These are phyloP conservation scores for Ceratina japonica DNA, from an alignment of 1,140 invertebrate species.

Conservation along the genomic window DNA sequence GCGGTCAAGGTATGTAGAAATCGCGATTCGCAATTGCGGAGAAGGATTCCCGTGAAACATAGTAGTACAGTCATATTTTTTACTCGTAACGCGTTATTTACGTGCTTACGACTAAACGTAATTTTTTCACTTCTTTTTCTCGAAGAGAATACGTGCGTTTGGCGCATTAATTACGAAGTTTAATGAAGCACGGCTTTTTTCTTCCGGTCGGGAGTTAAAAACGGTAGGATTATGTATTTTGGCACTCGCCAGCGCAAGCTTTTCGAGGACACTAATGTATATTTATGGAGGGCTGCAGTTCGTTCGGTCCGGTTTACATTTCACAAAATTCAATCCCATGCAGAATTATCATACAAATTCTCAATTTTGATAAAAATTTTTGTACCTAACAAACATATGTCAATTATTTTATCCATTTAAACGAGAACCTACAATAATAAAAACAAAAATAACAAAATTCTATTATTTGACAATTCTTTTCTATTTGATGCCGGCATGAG, in stretches of 20 bases:
- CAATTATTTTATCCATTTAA: no score
- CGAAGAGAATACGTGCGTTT: not conserved
- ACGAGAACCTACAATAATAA: no score
- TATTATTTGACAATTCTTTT: no score
- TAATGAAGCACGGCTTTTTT: not conserved
- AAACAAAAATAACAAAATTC: no score
- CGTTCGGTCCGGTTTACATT: conserved; percentile 8
- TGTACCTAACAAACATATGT: no score
- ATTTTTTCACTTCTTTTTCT: not conserved
- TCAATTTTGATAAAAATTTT: no score
- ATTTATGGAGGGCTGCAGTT: conserved; percentile 20
- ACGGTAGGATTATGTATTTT: not conserved
- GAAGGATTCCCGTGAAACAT: no score
- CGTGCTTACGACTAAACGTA: not conserved
- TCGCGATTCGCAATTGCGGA: no score
- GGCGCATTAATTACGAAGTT: conserved; percentile 8
- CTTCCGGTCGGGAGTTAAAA: no score
- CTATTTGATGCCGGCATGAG: no score
- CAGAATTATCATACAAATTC: not conserved
- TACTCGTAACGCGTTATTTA: not conserved
- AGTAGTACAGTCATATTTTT: no score
- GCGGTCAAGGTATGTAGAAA: no score
- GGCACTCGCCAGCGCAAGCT: not conserved
- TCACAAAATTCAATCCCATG: conserved; percentile 7
- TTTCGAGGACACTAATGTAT: not conserved